Evolutionary conservation across 2,888 invertebrate species (phyloP), one percentile per base, ranked within the genome.

Genomic region (Eremobia ochroleuca): DNA sequence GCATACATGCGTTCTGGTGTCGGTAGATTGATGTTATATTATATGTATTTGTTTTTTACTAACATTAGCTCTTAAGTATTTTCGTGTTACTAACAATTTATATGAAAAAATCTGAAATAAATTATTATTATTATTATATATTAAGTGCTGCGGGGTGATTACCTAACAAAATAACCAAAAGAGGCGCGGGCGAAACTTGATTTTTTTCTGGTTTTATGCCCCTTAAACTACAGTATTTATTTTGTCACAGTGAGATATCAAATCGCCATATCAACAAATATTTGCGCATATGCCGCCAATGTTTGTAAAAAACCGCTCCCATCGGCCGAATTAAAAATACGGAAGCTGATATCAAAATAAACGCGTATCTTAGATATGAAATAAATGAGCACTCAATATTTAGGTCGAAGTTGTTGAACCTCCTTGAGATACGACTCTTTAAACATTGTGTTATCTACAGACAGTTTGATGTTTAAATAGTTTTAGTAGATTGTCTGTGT

Each of bases 321-420:
- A 73, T 65, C 34, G 58, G 61, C 76, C 68, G 52, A 82, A 65
- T 62, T 37, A 86, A 86, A 85, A 82, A 82, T 84, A 88, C 90
- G 87, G 89, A 89, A 91, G 90, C 82, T 71, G 75, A 80, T 87
- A 88, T 84, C 84, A 87, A 90, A 91, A 92, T 91, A 90, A 88
- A 81, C 66, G n/a, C 76, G 66, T 90, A 90, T 90, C 87, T 73
- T 68, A 79, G 91, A 94, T 94, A 92, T 82, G 81, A 90, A 90
- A 89, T 90, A 91, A 94, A 93, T 91, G 91, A 92, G 90, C 87
- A 85, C 91, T 91, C 86, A 85, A 92, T 91, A 94, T 92, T 88
- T 94, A 90, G 94, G 94, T 92, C 94, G 90, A 88, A 90, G 89
- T 90, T 90, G 93, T 94, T 93, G 92, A 94, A 92, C 89, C 91